Conservation (phyloP, 2,888 invertebrate genomes). For the Drosophila emarginata region DNA sequence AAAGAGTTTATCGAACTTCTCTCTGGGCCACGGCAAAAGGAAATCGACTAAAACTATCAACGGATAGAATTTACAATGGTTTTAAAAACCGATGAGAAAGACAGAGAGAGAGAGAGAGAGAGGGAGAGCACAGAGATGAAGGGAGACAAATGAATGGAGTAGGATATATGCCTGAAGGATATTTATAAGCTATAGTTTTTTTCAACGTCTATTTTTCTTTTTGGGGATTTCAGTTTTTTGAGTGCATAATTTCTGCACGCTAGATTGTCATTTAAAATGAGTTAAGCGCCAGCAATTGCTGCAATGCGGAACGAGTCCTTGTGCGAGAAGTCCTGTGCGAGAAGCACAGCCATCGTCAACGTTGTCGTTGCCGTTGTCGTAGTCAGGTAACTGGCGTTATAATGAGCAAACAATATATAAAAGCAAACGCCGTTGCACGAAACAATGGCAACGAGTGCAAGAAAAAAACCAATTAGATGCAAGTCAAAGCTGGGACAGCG, state of each 20-base stretch:
- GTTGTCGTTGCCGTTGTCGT: constrained; percentile 13
- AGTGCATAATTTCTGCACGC: constrained; percentile 76
- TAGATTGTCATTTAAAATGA: constrained; percentile 81
- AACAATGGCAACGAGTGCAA: constrained; percentile 58
- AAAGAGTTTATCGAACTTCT: constrained; percentile 74
- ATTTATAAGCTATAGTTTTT: constrained; percentile 1
- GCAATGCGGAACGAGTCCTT: constrained; percentile 60
- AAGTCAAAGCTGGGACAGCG: constrained; percentile 29
- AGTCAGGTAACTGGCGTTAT: constrained; percentile 64
- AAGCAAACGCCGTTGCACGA: constrained; percentile 71
- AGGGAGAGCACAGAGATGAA: constrained; percentile 10
- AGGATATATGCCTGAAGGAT: background rate
- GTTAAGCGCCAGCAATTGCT: constrained; percentile 71
- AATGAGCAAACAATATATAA: constrained; percentile 73
- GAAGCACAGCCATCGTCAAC: background rate
- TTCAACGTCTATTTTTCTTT: no score
- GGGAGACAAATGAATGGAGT: background rate
- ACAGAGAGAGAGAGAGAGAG: constrained; percentile 1
- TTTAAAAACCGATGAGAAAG: constrained; percentile 11
- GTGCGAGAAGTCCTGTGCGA: constrained; percentile 20
- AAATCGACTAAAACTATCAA: constrained; percentile 44
- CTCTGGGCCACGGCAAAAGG: constrained; percentile 21
- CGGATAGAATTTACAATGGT: background rate
- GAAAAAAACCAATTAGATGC: constrained; percentile 67
- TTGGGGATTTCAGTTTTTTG: background rate